A percentile compares a stretch with the other conserved stretches of the same genome.
Conservation (phyloP, 2,113 vertebrate genomes). For the Phasianus colchicus region DNA sequence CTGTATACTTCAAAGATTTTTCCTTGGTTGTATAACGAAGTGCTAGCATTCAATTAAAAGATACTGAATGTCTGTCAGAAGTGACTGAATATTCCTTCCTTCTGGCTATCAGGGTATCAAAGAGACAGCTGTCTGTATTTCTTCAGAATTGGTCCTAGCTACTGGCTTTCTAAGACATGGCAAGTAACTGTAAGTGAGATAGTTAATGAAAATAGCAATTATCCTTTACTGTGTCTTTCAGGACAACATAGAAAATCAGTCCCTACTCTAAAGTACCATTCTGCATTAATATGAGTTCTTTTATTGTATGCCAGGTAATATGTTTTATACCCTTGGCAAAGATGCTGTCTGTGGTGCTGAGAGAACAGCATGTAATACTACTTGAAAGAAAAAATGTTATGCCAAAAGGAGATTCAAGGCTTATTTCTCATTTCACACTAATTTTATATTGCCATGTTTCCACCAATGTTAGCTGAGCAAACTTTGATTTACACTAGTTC, state of each 20-base stretch:
- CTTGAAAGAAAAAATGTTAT: background rate
- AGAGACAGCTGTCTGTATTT: background rate
- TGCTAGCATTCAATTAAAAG: background rate
- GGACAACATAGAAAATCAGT: background rate
- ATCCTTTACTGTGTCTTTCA: background rate
- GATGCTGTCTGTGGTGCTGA: background rate
- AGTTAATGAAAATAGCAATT: slow-evolving; percentile 33
- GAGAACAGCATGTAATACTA: background rate
- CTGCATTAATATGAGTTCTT: background rate
- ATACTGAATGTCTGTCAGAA: background rate
- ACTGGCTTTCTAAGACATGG: background rate
- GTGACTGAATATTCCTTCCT: background rate
- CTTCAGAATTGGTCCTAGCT: background rate
- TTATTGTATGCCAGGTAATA: background rate
- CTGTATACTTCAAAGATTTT: background rate
- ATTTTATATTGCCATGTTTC: background rate
- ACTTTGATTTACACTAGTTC: background rate
- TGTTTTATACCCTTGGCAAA: background rate
- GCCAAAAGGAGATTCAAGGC: background rate
- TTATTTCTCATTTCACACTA: background rate
- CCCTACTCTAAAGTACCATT: background rate
- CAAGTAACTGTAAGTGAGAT: background rate
- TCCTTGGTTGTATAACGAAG: background rate
- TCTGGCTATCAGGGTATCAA: background rate
- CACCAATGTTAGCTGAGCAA: background rate